Base-by-base conservation (phyloP, 2,113 vertebrate species). In the Climacteris rufus region DNA sequence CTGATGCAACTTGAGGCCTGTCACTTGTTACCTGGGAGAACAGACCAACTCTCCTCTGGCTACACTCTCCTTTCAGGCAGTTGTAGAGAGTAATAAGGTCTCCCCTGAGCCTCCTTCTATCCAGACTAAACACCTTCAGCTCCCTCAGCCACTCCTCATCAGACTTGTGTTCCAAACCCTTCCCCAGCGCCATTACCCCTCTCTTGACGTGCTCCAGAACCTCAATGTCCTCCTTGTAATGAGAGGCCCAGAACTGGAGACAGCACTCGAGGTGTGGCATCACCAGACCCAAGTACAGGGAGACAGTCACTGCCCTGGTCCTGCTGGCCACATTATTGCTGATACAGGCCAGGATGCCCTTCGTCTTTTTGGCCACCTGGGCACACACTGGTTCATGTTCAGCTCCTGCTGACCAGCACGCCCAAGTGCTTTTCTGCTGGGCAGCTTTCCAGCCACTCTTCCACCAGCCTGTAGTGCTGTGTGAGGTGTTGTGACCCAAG, bases 211-310 rank as follows among this genome's bases (percentile, higher is more conserved):
- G 2, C 7, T 61, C 30, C 21, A 60, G 30, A 39, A 35, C 24
- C n/a, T 53, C 35, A 21, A 5, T 33, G 19, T 65, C 7, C 16
- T 42, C 14, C 27, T 6, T 44, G 9, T 4, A 49, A 15, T 37
- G 19, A 76, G 24, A 7, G 21, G 4, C 14, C 61, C 18, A 35
- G 30, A 89, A 47, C 16, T 45, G 39, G 3, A 7, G 7, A n/a
- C 23, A 30, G 28, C 3, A 39, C 10, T 54, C 3, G 1, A 40
- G 54, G 14, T 11, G 3, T 0, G 1, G 13, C 30, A n/a, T 47
- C 14, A 22, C 17, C 15, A 31, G 47, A 54, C 54, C 17, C 17
- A 11, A 15, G 18, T 9, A n/a, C 6, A 60, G 16, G 24, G 13
- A 11, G 11, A 47, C 17, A 22, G 2, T 40, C 33, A 3, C 21